Conservation (phyloP, 1,140 invertebrate species). For the Ceratoteleas bidentatus region DNA sequence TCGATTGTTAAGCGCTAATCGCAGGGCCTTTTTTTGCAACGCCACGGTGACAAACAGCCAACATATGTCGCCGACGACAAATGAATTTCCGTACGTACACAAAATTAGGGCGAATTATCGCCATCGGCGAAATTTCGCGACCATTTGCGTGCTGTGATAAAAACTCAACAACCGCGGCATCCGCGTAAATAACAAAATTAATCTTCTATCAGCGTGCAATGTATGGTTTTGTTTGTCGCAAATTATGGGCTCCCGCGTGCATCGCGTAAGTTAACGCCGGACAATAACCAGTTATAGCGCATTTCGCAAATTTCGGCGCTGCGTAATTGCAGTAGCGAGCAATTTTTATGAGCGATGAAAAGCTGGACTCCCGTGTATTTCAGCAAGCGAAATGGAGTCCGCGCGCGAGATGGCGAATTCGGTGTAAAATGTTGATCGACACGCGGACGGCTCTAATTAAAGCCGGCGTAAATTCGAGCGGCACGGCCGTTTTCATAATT, state of each 20-base stretch:
- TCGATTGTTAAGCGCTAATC: neutral
- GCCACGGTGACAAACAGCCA: neutral
- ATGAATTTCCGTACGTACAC: neutral
- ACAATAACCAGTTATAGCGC: constrained; percentile 64
- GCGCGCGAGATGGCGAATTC: constrained; percentile 34
- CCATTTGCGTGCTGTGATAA: neutral
- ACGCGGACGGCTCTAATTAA: constrained; percentile 39
- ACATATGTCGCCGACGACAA: neutral
- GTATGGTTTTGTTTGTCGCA: constrained; percentile 42
- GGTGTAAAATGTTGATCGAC: constrained; percentile 51
- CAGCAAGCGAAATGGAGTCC: constrained; percentile 43
- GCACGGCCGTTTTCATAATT: constrained; percentile 29
- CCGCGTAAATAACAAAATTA: constrained; percentile 24
- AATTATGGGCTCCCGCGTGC: constrained; percentile 30
- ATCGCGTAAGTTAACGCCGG: constrained; percentile 43
- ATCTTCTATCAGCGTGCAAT: constrained; percentile 8
- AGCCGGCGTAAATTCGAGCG: constrained; percentile 26
- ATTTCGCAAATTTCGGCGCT: constrained; percentile 61
- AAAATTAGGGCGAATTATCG: neutral
- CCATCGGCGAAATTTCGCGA: neutral
- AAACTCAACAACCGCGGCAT: constrained; percentile 5
- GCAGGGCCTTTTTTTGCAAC: neutral
- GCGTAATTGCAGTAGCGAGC: constrained; percentile 52
- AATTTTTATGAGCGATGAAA: constrained; percentile 66
- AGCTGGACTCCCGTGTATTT: constrained; percentile 48